These are phyloP conservation scores for Ptychochromis oligacanthus DNA, from an alignment of 2,113 vertebrate species.

Conservation along the genomic window DNA sequence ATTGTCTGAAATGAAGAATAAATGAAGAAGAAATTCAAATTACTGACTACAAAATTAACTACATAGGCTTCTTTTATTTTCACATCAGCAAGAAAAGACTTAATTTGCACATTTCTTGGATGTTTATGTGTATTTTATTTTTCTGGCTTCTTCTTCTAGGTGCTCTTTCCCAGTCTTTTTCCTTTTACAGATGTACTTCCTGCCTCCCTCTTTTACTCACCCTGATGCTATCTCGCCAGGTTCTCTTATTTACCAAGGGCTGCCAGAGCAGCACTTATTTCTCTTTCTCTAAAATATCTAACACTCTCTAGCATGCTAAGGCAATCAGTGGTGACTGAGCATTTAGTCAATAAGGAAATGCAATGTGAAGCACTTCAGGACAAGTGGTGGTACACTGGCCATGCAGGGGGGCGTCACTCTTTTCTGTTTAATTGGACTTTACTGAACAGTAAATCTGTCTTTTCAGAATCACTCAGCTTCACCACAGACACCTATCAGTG, in stretches of 20 bases:
- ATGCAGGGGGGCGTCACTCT: not conserved
- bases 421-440: conserved; percentile 47
- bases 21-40: not conserved
- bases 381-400: not conserved
- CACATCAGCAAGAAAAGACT: not conserved
- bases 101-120: not conserved
- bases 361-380: conserved; percentile 23
- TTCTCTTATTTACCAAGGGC: conserved; percentile 68
- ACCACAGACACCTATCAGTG: not conserved
- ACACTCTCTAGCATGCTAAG: conserved; percentile 3
- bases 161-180: not conserved
- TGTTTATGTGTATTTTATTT: conserved; percentile 1
- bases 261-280: conserved; percentile 55
- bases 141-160: not conserved
- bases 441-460: conserved; percentile 21
- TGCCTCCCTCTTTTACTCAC: not conserved
- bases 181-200: not conserved
- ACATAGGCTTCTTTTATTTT: not conserved
- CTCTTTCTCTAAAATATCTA: conserved; percentile 40
- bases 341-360: conserved; percentile 40
- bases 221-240: conserved; percentile 44
- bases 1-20: not conserved
- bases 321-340: conserved; percentile 29
- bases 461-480: not conserved
- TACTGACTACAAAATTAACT: not conserved